Base-by-base conservation (phyloP, 1,140 invertebrate genomes). In the Drosophila nebulosa region DNA sequence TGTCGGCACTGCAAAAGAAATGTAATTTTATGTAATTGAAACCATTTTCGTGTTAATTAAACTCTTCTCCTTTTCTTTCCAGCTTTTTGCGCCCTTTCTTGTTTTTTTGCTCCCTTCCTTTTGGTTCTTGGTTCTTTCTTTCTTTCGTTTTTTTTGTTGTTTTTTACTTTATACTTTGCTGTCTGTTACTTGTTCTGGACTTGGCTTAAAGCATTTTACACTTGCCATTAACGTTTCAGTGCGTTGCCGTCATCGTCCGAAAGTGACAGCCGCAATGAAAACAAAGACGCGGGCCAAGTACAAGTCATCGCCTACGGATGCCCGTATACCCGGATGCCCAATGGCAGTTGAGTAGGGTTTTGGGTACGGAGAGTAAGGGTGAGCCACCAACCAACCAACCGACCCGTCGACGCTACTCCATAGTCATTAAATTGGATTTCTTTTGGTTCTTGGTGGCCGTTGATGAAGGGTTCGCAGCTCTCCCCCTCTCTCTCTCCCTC, bases 41-140 rank as follows among this genome's bases (percentile, higher is more conserved):
- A 88, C 83, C 83, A 88, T 88, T 88, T 88, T 88, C 83, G 83
- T 88, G 83, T 88, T 88, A 88, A 88, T 88, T 88, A 88, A 88
- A 88, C 83, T 88, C 83, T 88, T 86, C 76, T 84, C 60, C 80
- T 81, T 69, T 51, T 53, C 52, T 39, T 58, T 64, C 50, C n/a
- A n/a, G 53, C 42, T 72, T 64, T 42, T 51, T n/a, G n/a, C n/a
- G n/a, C n/a, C 61, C 61, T 26, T 63, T 46, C 27, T 32, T 39
- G 53, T 35, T 24, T 35, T 24, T 50, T 65, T 46, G 27, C 56
- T 52, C 14, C 7, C 4, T 53, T 21, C n/a, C n/a, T n/a, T n/a
- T n/a, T n/a, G n/a, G n/a, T n/a, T 39, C 7, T 14, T 9, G 2
- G 7, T 42, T 51, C 36, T 64, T 46, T 51, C 27, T 10, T 56